A percentile compares a stretch with the other conserved stretches of the same genome.
These are phyloP conservation scores for Lepisosteus oculatus DNA, from an alignment of 2,113 vertebrate genomes.

Conservation along the genomic window DNA sequence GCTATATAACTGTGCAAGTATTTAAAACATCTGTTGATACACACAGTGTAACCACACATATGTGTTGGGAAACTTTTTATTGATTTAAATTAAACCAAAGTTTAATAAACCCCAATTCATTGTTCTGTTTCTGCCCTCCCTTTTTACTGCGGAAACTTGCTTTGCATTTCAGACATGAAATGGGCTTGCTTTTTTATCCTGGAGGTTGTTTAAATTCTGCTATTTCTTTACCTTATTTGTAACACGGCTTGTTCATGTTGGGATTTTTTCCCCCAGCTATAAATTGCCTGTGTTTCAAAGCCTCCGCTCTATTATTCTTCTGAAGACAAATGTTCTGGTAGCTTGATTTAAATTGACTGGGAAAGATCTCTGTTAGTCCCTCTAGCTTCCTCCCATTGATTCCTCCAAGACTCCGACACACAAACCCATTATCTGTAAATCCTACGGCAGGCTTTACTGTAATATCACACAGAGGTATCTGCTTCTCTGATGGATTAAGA, in stretches of 20 bases:
- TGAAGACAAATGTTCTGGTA: constrained; percentile 23
- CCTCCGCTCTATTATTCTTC: constrained; percentile 18
- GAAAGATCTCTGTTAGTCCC: constrained; percentile 30
- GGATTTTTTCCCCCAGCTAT: constrained; percentile 34
- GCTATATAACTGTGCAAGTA: no score
- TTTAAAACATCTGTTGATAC: no score
- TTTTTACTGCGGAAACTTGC: neutral
- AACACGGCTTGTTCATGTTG: neutral
- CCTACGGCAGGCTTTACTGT: constrained; percentile 36
- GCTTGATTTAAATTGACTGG: constrained; percentile 57
- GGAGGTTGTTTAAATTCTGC: neutral
- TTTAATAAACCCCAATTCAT: no score
- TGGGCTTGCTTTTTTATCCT: no score
- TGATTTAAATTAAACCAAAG: no score
- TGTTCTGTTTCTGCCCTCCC: no score
- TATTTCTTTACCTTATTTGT: constrained; percentile 1
- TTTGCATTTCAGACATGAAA: neutral
- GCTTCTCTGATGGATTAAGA: constrained; percentile 17
- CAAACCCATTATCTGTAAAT: constrained; percentile 25
- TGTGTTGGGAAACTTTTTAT: no score
- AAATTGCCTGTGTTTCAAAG: constrained; percentile 16
- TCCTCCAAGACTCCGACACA: constrained; percentile 36
- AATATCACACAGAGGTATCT: constrained; percentile 30
- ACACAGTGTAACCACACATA: no score
- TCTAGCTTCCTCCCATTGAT: constrained; percentile 40